phyloP scores from a whole-genome alignment of 2,888 invertebrate genomes.

The Lasioglossum malachurum region DNA sequence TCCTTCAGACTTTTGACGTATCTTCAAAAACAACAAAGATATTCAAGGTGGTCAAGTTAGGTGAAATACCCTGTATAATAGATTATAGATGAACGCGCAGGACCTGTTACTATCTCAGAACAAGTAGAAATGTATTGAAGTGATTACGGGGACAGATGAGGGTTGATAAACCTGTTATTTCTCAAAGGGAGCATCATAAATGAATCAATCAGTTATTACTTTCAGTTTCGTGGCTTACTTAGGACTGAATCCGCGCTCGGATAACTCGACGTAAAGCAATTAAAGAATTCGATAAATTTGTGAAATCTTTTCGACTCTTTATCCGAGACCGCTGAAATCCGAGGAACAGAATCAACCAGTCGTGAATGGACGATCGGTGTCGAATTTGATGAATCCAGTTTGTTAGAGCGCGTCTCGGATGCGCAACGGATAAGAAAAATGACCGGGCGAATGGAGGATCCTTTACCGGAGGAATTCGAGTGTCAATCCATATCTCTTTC shows the following conservation, averaged over 20 bases:
- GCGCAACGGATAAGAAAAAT: conserved; percentile 67
- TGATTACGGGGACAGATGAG: background rate
- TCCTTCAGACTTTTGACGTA: too few relatives aligned
- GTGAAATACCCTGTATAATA: too few relatives aligned
- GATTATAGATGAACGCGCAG: background rate
- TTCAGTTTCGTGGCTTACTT: background rate
- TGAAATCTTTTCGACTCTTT: conserved; percentile 6
- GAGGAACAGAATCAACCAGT: conserved; percentile 49
- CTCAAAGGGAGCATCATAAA: background rate
- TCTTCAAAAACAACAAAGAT: too few relatives aligned
- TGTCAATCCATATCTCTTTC: conserved; percentile 74
- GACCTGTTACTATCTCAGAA: background rate
- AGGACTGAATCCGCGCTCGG: background rate
- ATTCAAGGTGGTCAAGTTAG: too few relatives aligned
- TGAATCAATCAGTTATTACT: background rate
- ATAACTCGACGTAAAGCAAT: background rate
- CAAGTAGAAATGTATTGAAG: background rate
- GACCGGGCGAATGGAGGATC: conserved; percentile 65
- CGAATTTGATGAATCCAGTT: conserved; percentile 73
- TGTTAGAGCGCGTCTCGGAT: conserved; percentile 62
- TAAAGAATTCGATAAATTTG: background rate
- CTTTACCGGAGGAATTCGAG: conserved; percentile 69
- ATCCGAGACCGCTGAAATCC: conserved; percentile 39
- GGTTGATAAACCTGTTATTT: background rate
- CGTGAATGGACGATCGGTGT: conserved; percentile 65